Percentiles rank a stretch among this genome's conserved stretches.
Evolutionary conservation across 1,140 invertebrate genomes (phyloP).

Genomic region (Sitophilus oryzae): DNA sequence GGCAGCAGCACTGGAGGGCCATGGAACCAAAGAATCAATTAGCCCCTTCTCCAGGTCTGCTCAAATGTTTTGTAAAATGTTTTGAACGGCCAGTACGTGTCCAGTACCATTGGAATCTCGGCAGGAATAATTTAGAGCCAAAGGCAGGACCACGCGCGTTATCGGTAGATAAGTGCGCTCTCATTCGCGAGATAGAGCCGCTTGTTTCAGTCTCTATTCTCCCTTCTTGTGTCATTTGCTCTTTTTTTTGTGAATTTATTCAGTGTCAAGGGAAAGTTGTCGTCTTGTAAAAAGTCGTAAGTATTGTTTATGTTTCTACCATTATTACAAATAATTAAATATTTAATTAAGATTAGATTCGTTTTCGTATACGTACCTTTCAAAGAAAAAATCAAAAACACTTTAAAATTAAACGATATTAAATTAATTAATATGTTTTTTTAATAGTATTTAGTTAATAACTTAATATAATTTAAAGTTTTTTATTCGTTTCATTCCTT

Average conservation of each 20-base stretch:
- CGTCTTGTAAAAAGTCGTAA: not conserved
- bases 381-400: too few species aligned
- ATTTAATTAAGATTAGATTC: too few species aligned
- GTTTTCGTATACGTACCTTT: too few species aligned
- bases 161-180: not conserved
- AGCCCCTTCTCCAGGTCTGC: not conserved
- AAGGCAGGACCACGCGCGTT: not conserved
- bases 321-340: too few species aligned
- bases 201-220: too few species aligned
- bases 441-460: not conserved
- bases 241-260: not conserved
- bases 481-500: too few species aligned
- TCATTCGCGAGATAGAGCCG: not conserved
- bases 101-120: not conserved
- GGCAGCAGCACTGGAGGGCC: not conserved
- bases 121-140: not conserved
- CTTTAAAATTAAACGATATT: too few species aligned
- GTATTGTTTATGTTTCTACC: too few species aligned
- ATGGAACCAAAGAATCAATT: not conserved
- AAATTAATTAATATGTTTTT: too few species aligned
- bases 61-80: too few species aligned
- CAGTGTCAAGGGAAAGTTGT: not conserved
- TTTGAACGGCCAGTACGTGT: too few species aligned
- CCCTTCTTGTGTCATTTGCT: not conserved
- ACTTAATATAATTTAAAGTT: too few species aligned